phyloP scores from a whole-genome alignment of 2,888 invertebrate genomes.

The Coenonympha glycerion region DNA sequence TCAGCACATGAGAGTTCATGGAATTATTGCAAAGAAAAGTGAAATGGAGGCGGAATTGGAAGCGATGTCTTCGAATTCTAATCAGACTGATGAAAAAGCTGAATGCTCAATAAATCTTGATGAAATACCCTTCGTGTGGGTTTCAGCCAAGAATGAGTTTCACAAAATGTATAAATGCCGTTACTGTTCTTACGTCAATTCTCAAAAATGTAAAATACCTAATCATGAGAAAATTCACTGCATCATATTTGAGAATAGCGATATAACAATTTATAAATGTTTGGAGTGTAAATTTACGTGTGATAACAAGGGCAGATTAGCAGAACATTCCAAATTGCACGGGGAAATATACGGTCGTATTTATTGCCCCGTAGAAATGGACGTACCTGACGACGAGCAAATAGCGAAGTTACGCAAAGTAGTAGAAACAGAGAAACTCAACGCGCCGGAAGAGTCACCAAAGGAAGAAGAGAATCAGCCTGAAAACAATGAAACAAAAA shows the following conservation, averaged over 20 bases:
- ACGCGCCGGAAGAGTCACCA: constrained; percentile 37
- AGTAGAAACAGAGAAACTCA: constrained; percentile 56
- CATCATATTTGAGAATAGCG: constrained; percentile 66
- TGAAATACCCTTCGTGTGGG: constrained; percentile 85
- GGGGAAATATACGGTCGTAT: constrained; percentile 82
- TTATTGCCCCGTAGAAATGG: constrained; percentile 80
- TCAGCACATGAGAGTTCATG: constrained; percentile 87
- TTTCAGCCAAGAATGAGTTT: constrained; percentile 81
- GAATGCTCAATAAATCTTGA: constrained; percentile 56
- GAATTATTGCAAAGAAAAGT: constrained; percentile 67
- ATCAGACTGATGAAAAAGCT: constrained; percentile 38
- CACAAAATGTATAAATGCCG: constrained; percentile 90
- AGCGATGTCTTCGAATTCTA: constrained; percentile 37
- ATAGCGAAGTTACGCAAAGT: constrained; percentile 64
- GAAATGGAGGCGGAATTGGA: constrained; percentile 64
- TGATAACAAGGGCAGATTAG: constrained; percentile 81
- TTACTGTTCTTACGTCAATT: constrained; percentile 88
- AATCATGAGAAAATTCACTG: constrained; percentile 90
- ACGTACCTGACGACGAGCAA: constrained; percentile 81
- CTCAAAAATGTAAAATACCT: constrained; percentile 85
- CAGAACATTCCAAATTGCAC: constrained; percentile 85
- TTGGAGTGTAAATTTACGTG: constrained; percentile 87
- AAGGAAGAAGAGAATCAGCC: constrained; percentile 41
- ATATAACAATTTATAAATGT: constrained; percentile 78
- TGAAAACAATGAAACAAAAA: constrained; percentile 52